Evolutionary conservation across 1,140 invertebrate species (phyloP), one percentile per base, ranked within the genome.

Genomic region (Ostrea denselamellosa): DNA sequence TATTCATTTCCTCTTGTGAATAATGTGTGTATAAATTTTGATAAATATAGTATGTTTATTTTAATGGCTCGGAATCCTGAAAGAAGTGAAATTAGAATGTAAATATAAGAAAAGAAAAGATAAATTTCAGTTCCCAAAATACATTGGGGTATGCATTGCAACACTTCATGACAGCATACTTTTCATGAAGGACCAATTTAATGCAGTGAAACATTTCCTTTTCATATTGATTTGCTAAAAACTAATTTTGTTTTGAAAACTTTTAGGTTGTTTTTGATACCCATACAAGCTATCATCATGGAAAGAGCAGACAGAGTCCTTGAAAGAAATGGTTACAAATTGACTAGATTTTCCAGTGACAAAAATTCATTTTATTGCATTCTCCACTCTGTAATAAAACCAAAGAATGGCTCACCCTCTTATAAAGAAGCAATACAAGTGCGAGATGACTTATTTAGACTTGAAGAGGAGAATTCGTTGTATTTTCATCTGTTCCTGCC

Each of bases 401-500:
- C 25, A 10, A 34, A 44, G 28, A 5, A 44, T 44, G 14, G 14
- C 2, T 7, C 17, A n/a, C 56, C 56, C 5, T 62, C 56, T 62
- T 17, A n/a, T 7, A 77, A 34, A 77, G 14, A 34, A 3, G 68
- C 12, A 77, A 28, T 14, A 14, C 25, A 77, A 44, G 19, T 83
- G 82, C 82, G 51, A 8, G 19, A 52, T 19, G 17, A 53, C 0
- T 10, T 83, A 52, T 83, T 52, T 19, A 19, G 52, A 54, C 5
- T 83, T 52, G 34, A 83, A 19, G 17, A 17, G 44, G 19, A 83
- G 7, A 52, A 83, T 52, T 0, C 51, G 0, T 25, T n/a, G 53
- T 83, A 83, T 19, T 83, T 52, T n/a, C 82, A 83, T 19, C 51
- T 83, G 19, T 83, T 83, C 52, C 22, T 52, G 17, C 7, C 82